phyloP scores from a whole-genome alignment of 1,140 invertebrate species.

The Rhizoglyphus robini region DNA sequence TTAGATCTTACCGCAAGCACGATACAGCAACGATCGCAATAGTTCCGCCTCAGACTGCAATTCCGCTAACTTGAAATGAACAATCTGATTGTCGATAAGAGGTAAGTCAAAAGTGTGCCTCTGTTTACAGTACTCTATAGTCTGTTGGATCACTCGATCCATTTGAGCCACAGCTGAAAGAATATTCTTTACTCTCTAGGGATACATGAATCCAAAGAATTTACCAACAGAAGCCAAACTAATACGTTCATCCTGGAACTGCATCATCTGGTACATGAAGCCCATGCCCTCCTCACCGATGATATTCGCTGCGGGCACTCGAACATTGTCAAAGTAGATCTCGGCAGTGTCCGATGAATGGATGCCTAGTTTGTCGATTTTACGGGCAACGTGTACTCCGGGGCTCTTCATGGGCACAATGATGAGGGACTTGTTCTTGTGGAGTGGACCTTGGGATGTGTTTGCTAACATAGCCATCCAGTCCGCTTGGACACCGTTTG shows the following conservation, averaged over 20 bases:
- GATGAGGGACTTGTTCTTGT: slow-evolving; percentile 46
- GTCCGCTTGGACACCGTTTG: slow-evolving; percentile 44
- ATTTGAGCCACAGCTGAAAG: no score
- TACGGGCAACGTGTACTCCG: slow-evolving; percentile 33
- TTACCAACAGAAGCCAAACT: slow-evolving; percentile 32
- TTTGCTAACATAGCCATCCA: slow-evolving; percentile 48
- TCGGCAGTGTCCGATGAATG: slow-evolving; percentile 44
- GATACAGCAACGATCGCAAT: slow-evolving; percentile 39
- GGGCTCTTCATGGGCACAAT: slow-evolving; percentile 43
- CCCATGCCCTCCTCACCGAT: slow-evolving; percentile 47
- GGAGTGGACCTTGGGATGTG: slow-evolving; percentile 35
- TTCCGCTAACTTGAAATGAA: slow-evolving; percentile 44
- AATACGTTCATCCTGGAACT: slow-evolving; percentile 46
- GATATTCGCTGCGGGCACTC: slow-evolving; percentile 40
- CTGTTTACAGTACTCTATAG: slow-evolving; percentile 40
- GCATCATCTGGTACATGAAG: slow-evolving; percentile 48
- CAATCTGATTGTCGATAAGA: slow-evolving; percentile 40
- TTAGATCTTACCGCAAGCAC: slow-evolving; percentile 32
- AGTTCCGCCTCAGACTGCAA: slow-evolving; percentile 43
- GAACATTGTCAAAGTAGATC: slow-evolving; percentile 46
- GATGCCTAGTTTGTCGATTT: slow-evolving; percentile 44
- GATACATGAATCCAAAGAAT: no score
- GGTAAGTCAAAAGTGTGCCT: slow-evolving; percentile 40
- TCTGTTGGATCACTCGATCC: slow-evolving; percentile 36
- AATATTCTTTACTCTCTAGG: no score